Base-by-base conservation (phyloP, 2,113 vertebrate species). In the Limnothrissa miodon region DNA sequence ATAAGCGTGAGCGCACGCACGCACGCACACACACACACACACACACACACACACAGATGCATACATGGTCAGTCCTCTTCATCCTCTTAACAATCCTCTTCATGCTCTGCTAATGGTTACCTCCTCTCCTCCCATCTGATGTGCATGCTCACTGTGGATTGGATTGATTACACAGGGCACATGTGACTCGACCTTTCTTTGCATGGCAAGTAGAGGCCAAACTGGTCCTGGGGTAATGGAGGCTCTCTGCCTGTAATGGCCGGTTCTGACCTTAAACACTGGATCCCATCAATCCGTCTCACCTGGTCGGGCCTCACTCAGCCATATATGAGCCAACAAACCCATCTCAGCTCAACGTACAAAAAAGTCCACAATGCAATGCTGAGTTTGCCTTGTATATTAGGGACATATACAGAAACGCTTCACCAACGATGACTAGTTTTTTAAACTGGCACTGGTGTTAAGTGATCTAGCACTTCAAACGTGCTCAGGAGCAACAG, bases 381-480 rank as follows among this genome's bases (percentile, higher is more conserved):
- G 66, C 36, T 29, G 66, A 74, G 33, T 39, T 29, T 36, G 29
- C 66, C 10, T 13, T 13, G 29, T 4, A 33, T 15, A 74, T 0
- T 33, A 74, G 9, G 36, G 91, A 95, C 29, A 74, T 33, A 33
- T 33, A 74, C 66, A 93, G 94, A 93, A 91, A 87, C 94, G 93
- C 79, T 45, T 19, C n/a, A 19, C 25, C 59, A 62, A 1, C 59
- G 9, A 11, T 19, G 48, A 11, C 81, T 78, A 45, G 21, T 59
- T 39, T 59, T 39, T 45, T 39, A 84, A 81, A 84, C 66, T 81
- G 82, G 84, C 15, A 59, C 74, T 83, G 81, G 83, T 85, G 53
- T 80, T 82, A 83, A 87, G 80, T 83, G 85, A 85, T 74, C 80
- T 66, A 45, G 81, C 44, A 70, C 80, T 78, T 74, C 25, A 80